Percentiles rank a stretch among this genome's conserved stretches.
Evolutionary conservation across 2,797 vertebrate genomes (phyloP).

Genomic region (Myripristis murdjan): DNA sequence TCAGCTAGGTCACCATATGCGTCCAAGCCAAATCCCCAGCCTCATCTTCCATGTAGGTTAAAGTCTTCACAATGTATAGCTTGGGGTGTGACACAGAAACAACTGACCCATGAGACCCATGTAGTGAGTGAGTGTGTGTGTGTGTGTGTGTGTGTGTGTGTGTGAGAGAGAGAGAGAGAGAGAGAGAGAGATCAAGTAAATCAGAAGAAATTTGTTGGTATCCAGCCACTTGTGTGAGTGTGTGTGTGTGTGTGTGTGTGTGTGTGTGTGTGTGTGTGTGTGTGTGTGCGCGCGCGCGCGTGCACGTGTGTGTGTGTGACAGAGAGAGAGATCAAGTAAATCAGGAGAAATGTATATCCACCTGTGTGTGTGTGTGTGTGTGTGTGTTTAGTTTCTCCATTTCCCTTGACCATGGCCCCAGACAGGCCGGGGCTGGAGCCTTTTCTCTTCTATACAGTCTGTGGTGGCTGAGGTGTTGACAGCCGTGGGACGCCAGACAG

Average conservation of each 20-base stretch:
- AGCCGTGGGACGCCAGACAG: conserved; percentile 76
- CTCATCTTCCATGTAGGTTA: conserved; percentile 47
- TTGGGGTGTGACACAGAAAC: conserved; percentile 47
- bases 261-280: conserved; percentile 1
- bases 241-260: no score
- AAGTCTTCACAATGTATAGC: conserved; percentile 45
- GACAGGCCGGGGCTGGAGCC: conserved; percentile 24
- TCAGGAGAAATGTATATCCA: no score
- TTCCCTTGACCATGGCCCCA: conserved; percentile 41
- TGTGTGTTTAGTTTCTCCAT: neutral
- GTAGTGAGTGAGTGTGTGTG: conserved; percentile 1
- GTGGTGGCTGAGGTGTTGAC: conserved; percentile 70
- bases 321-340: no score
- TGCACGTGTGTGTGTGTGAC: neutral
- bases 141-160: conserved; percentile 2
- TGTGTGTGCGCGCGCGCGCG: conserved; percentile 4
- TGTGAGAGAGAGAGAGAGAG: no score
- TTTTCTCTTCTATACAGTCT: conserved; percentile 46
- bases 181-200: no score
- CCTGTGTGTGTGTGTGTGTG: neutral
- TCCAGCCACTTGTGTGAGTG: no score
- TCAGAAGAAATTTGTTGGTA: no score
- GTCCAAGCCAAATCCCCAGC: conserved; percentile 51
- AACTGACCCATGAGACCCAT: conserved; percentile 41
- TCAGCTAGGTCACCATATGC: conserved; percentile 67